Evolutionary conservation across 2,797 vertebrate species (phyloP).

Genomic region (Clarias pachynema): DNA sequence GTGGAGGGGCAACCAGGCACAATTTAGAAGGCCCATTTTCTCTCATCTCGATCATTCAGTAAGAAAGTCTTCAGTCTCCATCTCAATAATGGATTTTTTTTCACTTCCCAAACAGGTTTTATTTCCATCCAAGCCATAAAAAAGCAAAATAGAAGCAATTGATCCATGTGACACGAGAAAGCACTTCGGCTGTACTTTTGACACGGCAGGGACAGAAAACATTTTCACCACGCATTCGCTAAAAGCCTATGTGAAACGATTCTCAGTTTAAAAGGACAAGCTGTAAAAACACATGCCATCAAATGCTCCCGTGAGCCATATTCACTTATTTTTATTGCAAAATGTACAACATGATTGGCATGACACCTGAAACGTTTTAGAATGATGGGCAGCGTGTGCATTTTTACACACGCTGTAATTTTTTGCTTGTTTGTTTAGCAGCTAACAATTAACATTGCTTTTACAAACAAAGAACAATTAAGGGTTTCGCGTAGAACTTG

Average conservation of each 20-base stretch:
- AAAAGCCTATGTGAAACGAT: conserved; percentile 5
- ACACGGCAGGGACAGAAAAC: conserved; percentile 2
- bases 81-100: not conserved
- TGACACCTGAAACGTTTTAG: not conserved
- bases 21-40: conserved; percentile 26
- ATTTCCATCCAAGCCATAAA: conserved; percentile 3
- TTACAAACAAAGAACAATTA: not conserved
- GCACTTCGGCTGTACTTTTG: conserved; percentile 16
- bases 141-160: conserved; percentile 18
- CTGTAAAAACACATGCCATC: not conserved
- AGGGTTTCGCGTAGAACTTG: not conserved
- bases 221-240: conserved; percentile 5
- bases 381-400: not conserved
- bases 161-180: conserved; percentile 27
- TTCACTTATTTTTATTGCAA: not conserved
- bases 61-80: not conserved
- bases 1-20: conserved; percentile 20
- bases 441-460: not conserved
- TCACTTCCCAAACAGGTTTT: not conserved
- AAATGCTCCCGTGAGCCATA: not conserved
- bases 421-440: not conserved
- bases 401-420: too few relatives aligned
- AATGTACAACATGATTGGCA: not conserved
- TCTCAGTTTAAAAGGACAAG: conserved; percentile 1
- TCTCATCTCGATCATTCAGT: conserved; percentile 19